Evolutionary conservation across 2,113 vertebrate species (phyloP).

Genomic region (Paraplagusia blochii): DNA sequence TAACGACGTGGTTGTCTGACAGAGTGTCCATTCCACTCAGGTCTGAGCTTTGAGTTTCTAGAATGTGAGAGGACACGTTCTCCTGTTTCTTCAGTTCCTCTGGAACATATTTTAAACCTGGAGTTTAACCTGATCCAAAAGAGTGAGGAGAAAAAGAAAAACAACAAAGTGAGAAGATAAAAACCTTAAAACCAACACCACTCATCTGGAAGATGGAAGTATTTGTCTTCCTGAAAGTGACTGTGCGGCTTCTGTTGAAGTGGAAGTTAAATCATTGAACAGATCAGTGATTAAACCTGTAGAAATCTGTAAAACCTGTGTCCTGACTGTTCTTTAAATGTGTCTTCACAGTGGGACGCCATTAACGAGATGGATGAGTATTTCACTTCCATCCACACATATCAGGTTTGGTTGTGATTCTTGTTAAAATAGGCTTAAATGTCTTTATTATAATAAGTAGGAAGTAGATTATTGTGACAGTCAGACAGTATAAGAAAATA

Average conservation of each 20-base stretch:
- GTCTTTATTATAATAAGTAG: too few relatives aligned
- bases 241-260: conserved; percentile 33
- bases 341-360: conserved; percentile 86
- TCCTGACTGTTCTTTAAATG: conserved; percentile 13
- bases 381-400: conserved; percentile 94
- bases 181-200: conserved; percentile 5
- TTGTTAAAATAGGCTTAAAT: too few relatives aligned
- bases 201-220: background rate
- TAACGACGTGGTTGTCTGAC: conserved; percentile 27
- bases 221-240: conserved; percentile 8
- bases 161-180: conserved; percentile 3
- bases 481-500: background rate
- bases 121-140: background rate
- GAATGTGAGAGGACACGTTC: too few relatives aligned
- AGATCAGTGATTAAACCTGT: conserved; percentile 2
- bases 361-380: conserved; percentile 98
- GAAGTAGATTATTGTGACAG: too few relatives aligned
- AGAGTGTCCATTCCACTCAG: too few relatives aligned
- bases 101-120: background rate
- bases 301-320: conserved; percentile 30
- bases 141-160: background rate
- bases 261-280: conserved; percentile 32
- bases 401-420: conserved; percentile 76
- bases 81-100: too few relatives aligned
- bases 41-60: too few relatives aligned